Evolutionary conservation across 2,113 vertebrate genomes (phyloP).

Genomic region (Melanerpes aurifrons): DNA sequence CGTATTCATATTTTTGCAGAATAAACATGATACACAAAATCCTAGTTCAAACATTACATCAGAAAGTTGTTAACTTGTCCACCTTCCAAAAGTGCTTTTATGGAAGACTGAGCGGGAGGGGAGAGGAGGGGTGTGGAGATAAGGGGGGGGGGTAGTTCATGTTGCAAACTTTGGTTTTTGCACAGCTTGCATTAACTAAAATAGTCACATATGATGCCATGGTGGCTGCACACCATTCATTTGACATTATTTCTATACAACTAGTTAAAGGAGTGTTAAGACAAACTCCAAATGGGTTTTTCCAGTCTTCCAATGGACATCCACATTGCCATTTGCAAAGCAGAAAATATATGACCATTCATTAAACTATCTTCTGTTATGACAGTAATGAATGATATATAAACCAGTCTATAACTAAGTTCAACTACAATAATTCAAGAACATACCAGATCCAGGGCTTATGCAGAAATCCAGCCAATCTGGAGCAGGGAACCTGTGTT

Average conservation of each 20-base stretch:
- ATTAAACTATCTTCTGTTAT: not conserved
- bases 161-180: not conserved
- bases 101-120: not conserved
- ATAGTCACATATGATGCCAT: not conserved
- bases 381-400: not conserved
- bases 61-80: not conserved
- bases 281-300: not conserved
- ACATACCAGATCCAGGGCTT: constrained; percentile 46
- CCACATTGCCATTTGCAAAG: not conserved
- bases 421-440: not conserved
- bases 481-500: not conserved
- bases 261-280: not conserved
- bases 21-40: not conserved
- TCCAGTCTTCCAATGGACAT: not conserved
- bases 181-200: not conserved
- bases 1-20: not conserved
- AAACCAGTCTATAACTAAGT: not conserved
- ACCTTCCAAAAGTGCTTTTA: not conserved
- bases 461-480: constrained; percentile 13
- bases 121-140: too few relatives aligned
- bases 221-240: not conserved
- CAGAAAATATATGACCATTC: not conserved
- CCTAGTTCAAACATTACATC: not conserved
- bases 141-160: not conserved
- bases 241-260: not conserved